phyloP scores from a whole-genome alignment of 92 coral and sea anemone species.

The Porites divaricata region DNA sequence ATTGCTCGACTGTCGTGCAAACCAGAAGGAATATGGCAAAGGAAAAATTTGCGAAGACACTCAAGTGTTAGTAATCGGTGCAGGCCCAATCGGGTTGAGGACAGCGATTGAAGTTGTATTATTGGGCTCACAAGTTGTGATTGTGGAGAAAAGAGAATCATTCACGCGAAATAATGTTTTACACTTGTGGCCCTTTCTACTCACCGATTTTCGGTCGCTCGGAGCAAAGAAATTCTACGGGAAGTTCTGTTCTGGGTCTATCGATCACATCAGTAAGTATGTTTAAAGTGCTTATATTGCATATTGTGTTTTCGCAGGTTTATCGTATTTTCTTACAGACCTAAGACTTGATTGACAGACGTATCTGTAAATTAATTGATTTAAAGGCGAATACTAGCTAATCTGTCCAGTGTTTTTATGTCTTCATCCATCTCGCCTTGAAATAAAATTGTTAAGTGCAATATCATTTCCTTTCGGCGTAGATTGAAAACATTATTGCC shows the following conservation, averaged over 20 bases:
- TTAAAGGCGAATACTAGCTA: background rate
- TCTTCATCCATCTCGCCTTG: background rate
- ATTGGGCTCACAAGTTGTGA: conserved; percentile 88
- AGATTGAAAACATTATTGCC: background rate
- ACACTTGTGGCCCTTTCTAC: conserved; percentile 95
- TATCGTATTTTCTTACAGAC: background rate
- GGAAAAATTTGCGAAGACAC: conserved; percentile 89
- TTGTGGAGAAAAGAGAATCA: conserved; percentile 88
- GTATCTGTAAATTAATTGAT: background rate
- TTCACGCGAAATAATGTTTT: conserved; percentile 94
- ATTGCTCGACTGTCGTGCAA: conserved; percentile 84
- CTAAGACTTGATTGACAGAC: background rate
- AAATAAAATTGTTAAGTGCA: background rate
- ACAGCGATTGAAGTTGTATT: conserved; percentile 96
- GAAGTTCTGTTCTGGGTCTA: conserved; percentile 94
- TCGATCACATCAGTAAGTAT: conserved; percentile 96
- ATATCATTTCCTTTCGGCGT: conserved; percentile 10
- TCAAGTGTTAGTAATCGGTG: conserved; percentile 91
- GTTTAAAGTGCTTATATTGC: background rate
- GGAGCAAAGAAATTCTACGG: conserved; percentile 98
- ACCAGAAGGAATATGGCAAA: conserved; percentile 89
- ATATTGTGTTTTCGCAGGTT: background rate
- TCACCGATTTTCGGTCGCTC: conserved; percentile 92
- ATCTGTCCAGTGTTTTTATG: background rate
- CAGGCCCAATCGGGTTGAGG: conserved; percentile 93